These are phyloP conservation scores for Perdix hodgsoniae DNA, from an alignment of 2,797 vertebrate species.

Conservation along the genomic window DNA sequence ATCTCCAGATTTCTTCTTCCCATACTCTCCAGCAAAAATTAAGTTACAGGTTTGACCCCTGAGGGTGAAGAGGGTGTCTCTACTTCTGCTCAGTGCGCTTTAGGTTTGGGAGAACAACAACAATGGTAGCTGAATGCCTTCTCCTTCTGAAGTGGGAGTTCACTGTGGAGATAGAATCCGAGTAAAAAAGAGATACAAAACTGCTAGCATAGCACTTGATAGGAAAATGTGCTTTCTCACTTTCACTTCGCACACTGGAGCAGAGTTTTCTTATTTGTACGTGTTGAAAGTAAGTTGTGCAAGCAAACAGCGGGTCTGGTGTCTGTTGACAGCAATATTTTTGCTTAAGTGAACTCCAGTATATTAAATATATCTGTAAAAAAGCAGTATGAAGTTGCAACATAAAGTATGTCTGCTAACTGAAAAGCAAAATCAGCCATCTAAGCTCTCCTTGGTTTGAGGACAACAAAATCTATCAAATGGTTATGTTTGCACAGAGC, in stretches of 20 bases:
- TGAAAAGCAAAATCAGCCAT: background rate
- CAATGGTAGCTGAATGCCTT: background rate
- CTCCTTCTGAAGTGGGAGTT: background rate
- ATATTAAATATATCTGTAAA: background rate
- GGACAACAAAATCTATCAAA: background rate
- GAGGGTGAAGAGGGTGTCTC: background rate
- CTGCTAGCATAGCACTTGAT: background rate
- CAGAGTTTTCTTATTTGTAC: background rate
- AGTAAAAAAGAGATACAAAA: background rate
- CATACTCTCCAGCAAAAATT: background rate
- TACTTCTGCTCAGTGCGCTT: background rate
- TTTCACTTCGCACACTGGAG: background rate
- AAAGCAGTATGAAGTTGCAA: background rate
- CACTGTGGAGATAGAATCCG: background rate
- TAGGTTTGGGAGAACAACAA: background rate
- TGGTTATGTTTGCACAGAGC: background rate
- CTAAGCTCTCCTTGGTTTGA: background rate
- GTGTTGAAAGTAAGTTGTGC: background rate
- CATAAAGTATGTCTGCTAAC: fast-evolving
- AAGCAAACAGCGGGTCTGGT: background rate
- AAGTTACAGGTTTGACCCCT: background rate
- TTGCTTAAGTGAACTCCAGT: background rate
- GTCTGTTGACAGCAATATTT: background rate
- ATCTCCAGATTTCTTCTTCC: background rate
- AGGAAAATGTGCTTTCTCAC: background rate